phyloP scores from a whole-genome alignment of 2,113 vertebrate genomes.

The Atlantisia rogersi region DNA sequence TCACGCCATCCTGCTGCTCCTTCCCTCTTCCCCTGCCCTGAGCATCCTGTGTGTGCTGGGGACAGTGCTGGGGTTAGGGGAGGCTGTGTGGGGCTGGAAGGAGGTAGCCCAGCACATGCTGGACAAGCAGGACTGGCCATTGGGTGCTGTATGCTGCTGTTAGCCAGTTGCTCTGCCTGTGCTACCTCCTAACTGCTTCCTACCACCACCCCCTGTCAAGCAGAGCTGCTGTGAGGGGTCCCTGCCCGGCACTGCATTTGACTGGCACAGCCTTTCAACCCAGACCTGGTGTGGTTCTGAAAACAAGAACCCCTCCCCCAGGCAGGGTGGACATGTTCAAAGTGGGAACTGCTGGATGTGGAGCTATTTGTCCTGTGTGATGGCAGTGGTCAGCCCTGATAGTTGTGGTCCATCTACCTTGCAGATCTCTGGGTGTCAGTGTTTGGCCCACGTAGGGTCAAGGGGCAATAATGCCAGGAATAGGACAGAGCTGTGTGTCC shows the following conservation, averaged over 20 bases:
- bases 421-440: background rate
- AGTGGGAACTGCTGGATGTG: background rate
- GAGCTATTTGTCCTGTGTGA: background rate
- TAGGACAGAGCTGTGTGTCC: background rate
- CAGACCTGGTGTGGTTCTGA: background rate
- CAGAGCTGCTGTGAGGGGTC: background rate
- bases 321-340: background rate
- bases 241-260: too few species aligned
- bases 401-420: background rate
- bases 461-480: background rate
- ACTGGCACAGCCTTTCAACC: background rate
- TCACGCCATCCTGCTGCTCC: accelerated
- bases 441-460: background rate
- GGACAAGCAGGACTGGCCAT: background rate
- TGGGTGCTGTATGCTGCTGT: accelerated
- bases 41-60: background rate
- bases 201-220: background rate
- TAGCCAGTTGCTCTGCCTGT: background rate
- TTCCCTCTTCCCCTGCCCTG: background rate
- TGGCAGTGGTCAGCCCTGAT: background rate
- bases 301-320: background rate
- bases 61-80: background rate
- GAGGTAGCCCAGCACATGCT: background rate
- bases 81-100: background rate
- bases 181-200: background rate